Percentiles rank a stretch among this genome's conserved stretches.
These are phyloP conservation scores for Camptogramma bilineatum DNA, from an alignment of 2,888 invertebrate genomes.

Conservation along the genomic window DNA sequence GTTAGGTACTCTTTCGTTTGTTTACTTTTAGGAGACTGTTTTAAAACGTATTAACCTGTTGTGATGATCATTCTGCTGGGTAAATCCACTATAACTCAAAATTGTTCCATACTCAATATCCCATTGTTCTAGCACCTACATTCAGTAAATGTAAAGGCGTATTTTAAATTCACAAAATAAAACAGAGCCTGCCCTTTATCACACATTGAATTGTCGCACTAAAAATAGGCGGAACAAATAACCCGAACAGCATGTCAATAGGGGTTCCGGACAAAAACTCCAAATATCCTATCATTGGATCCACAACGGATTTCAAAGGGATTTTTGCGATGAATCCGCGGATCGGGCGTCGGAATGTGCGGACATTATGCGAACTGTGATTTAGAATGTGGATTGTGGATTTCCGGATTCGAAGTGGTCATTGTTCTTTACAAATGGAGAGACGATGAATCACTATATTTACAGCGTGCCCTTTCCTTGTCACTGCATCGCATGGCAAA, in stretches of 20 bases:
- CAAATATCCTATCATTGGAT: constrained; percentile 19
- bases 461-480: too few species aligned
- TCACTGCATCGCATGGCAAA: too few species aligned
- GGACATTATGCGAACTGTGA: constrained; percentile 18
- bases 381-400: constrained; percentile 12
- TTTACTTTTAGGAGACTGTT: too few species aligned
- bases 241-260: constrained; percentile 13
- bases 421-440: constrained; percentile 12
- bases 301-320: constrained; percentile 21
- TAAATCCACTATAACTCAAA: too few species aligned
- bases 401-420: constrained; percentile 1
- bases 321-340: constrained; percentile 28
- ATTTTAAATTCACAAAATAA: too few species aligned
- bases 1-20: too few species aligned
- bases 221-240: constrained; percentile 7
- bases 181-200: too few species aligned
- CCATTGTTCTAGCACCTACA: too few species aligned
- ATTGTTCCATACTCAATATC: too few species aligned
- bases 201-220: background rate
- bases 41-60: too few species aligned
- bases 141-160: too few species aligned
- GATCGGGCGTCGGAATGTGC: constrained; percentile 15
- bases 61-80: too few species aligned
- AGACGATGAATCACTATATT: background rate
- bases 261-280: constrained; percentile 23